Conservation (phyloP, 2,113 vertebrate species). For the Sinocyclocheilus maitianheensis region DNA sequence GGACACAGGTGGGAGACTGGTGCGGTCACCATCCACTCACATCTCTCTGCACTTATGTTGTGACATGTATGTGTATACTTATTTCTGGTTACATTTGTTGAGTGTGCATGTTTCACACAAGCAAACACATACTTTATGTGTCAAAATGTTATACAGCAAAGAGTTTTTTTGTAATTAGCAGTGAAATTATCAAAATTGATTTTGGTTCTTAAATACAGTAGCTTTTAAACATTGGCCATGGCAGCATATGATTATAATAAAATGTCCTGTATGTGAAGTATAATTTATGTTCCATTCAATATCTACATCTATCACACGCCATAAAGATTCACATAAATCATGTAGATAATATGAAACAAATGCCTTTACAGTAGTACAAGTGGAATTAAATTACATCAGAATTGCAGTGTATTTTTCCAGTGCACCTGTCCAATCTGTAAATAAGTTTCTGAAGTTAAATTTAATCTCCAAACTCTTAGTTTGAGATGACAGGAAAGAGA, state of each 20-base stretch:
- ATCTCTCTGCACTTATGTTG: not conserved
- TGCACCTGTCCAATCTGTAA: conserved; percentile 5
- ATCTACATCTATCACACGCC: not conserved
- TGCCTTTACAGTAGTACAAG: conserved; percentile 7
- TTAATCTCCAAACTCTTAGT: not conserved
- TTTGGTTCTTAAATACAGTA: not conserved
- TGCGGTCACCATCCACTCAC: conserved; percentile 44
- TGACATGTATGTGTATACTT: not conserved
- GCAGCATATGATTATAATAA: not conserved
- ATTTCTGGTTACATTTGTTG: not conserved
- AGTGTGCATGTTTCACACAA: not conserved
- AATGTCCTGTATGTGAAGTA: not conserved
- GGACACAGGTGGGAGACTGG: not conserved
- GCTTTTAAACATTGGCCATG: not conserved
- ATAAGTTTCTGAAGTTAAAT: conserved; percentile 18
- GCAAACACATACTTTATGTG: not conserved
- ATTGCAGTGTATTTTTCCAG: not conserved
- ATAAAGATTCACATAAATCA: conserved; percentile 33
- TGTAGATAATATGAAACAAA: not conserved
- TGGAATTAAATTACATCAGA: not conserved
- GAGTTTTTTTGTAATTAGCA: not conserved
- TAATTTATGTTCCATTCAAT: not conserved
- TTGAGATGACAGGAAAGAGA: conserved; percentile 8
- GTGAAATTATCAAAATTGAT: not conserved
- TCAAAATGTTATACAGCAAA: not conserved